Evolutionary conservation across 2,888 invertebrate genomes (phyloP).

Genomic region (Pseudococcus jackbeardsleyi): DNA sequence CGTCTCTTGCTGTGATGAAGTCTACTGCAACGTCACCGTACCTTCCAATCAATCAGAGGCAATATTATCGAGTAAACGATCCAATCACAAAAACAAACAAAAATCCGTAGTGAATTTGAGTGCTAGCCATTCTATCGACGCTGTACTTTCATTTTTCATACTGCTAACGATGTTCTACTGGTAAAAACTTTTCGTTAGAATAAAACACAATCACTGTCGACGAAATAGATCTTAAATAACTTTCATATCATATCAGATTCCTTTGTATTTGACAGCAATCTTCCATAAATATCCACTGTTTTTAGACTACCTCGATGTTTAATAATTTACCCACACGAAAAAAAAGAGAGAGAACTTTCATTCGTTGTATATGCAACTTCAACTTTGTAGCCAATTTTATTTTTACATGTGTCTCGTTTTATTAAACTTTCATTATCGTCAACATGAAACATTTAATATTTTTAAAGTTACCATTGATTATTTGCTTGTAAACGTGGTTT

Average conservation of each 20-base stretch:
- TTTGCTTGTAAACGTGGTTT: conserved; percentile 34
- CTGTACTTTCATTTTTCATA: neutral
- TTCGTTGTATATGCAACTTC: neutral
- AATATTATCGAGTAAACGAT: conserved; percentile 71
- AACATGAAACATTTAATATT: neutral
- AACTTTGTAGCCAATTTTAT: conserved; percentile 25
- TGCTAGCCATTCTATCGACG: neutral
- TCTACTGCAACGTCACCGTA: conserved; percentile 76
- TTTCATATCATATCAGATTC: conserved; percentile 39
- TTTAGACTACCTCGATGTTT: conserved; percentile 3
- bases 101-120: conserved; percentile 31
- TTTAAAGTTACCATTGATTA: conserved; percentile 44
- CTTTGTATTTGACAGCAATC: neutral
- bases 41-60: conserved; percentile 76
- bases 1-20: conserved; percentile 76
- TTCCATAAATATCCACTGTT: neutral
- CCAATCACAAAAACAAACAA: conserved; percentile 57
- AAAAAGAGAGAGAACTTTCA: neutral
- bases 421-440: neutral
- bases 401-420: conserved; percentile 18
- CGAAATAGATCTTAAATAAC: neutral
- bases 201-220: neutral
- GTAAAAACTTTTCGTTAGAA: neutral
- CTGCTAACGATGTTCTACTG: neutral
- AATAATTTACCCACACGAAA: neutral